Base-by-base conservation (phyloP, 1,140 invertebrate genomes). In the Tetramorium parvispinum region DNA sequence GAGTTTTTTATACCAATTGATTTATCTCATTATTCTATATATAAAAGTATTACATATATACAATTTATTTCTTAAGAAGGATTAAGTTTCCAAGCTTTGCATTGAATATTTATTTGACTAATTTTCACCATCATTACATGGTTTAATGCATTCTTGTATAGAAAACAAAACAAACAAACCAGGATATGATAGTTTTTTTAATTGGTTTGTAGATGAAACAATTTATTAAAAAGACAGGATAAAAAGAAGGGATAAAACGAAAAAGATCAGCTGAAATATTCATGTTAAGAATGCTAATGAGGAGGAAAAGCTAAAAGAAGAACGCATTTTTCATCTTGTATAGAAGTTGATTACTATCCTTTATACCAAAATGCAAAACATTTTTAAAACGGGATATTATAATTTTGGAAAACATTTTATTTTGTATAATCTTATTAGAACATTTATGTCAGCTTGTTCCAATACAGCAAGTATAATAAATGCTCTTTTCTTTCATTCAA, bases 211-310 rank as follows among this genome's bases (percentile, higher is more conserved):
- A 6, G 18, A 59, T 59, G 11, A 57, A n/a, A 40, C 8, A 5
- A 59, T 51, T 11, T 21, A 43, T 3, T 6, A 40, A 32, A 76
- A 32, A 53, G 8, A 53, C 24, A 24, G 4, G 6, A 27, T 53
- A 37, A 27, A 18, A 66, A 57, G 40, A 18, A 40, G 3, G 43
- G 0, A 10, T 8, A 37, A 10, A 53, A n/a, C 43, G 13, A 21
- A 8, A 8, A 68, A 13, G 24, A 43, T 59, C 40, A 59, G 53
- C 27, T 32, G 7, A 11, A 59, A 73, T 73, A 51, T 83, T 75
- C 16, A 55, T 49, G 55, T 83, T 49, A 83, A 73, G 53, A 73
- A 75, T 83, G 68, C 53, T 83, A 83, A 83, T 59, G 55, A 75
- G 40, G 1, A 46, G 24, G 13, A 40, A 82, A 59, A 18, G 2